Conservation (phyloP, 1,140 invertebrate genomes). For the Habropoda laboriosa region DNA sequence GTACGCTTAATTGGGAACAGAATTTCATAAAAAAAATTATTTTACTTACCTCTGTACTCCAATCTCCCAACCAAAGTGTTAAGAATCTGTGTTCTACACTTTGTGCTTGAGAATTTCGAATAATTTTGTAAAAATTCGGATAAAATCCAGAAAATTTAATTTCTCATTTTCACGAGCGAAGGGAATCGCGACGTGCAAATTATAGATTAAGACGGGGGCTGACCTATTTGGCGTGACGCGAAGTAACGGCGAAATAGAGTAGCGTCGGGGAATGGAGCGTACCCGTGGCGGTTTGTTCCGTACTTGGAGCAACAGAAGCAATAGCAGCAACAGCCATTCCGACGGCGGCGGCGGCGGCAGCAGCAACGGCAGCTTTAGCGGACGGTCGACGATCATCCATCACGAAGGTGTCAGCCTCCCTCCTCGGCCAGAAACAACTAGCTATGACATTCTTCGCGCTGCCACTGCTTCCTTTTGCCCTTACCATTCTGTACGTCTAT, state of each 20-base stretch:
- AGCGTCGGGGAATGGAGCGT: not conserved
- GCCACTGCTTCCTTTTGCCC: constrained; percentile 72
- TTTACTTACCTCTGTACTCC: too few species aligned
- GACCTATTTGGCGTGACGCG: not conserved
- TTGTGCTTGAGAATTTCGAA: too few species aligned
- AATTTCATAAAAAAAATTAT: too few species aligned
- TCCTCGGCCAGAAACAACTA: constrained; percentile 79
- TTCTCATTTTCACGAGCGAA: too few species aligned
- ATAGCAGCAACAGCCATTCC: constrained; percentile 63
- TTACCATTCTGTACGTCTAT: constrained; percentile 61
- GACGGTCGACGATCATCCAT: constrained; percentile 78
- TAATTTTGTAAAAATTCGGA: too few species aligned
- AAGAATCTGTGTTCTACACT: too few species aligned
- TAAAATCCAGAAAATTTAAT: not conserved
- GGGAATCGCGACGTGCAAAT: not conserved
- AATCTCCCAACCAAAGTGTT: too few species aligned
- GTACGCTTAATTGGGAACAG: too few species aligned
- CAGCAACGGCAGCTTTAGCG: constrained; percentile 74
- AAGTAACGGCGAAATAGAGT: not conserved
- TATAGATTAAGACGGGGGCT: not conserved
- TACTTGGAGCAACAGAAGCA: constrained; percentile 57
- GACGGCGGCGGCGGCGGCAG: constrained; percentile 54
- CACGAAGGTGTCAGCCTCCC: constrained; percentile 78
- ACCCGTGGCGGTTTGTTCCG: constrained; percentile 33
- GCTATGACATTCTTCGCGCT: constrained; percentile 81